These are phyloP conservation scores for Hoplodrina blanda DNA, from an alignment of 2,888 invertebrate genomes.

Conservation along the genomic window DNA sequence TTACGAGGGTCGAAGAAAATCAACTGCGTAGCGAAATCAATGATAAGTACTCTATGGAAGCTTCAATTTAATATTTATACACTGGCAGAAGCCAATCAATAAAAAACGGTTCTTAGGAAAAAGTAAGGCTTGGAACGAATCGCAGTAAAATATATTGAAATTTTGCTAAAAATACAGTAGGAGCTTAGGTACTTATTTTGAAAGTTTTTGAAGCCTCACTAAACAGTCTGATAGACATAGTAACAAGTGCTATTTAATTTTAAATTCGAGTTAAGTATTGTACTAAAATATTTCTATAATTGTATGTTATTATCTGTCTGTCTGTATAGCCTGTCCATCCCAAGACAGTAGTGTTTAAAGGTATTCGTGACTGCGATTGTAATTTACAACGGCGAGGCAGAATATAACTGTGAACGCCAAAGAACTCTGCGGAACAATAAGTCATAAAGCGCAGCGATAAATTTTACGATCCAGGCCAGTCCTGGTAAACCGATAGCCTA, in stretches of 20 bases:
- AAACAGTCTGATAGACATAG: not conserved
- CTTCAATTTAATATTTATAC: constrained; percentile 54
- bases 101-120: constrained; percentile 49
- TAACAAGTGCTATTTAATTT: not conserved
- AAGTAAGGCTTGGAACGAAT: constrained; percentile 44
- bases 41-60: constrained; percentile 33
- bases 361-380: constrained; percentile 69
- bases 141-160: constrained; percentile 18
- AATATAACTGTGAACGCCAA: constrained; percentile 68
- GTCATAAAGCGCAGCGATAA: constrained; percentile 85
- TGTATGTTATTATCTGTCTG: constrained; percentile 34
- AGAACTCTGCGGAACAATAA: constrained; percentile 81
- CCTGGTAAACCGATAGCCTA: constrained; percentile 85
- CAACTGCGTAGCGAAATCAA: constrained; percentile 49
- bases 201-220: constrained; percentile 27
- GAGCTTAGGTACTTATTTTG: constrained; percentile 3
- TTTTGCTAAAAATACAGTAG: constrained; percentile 5
- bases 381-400: constrained; percentile 56
- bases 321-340: constrained; percentile 28
- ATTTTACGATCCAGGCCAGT: constrained; percentile 79
- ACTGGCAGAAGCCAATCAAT: constrained; percentile 61
- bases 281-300: constrained; percentile 25
- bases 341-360: constrained; percentile 62
- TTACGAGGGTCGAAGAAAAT: constrained; percentile 50
- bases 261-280: not conserved